Conservation (phyloP, 2,888 invertebrate species). For the Ganaspis brasiliensis region DNA sequence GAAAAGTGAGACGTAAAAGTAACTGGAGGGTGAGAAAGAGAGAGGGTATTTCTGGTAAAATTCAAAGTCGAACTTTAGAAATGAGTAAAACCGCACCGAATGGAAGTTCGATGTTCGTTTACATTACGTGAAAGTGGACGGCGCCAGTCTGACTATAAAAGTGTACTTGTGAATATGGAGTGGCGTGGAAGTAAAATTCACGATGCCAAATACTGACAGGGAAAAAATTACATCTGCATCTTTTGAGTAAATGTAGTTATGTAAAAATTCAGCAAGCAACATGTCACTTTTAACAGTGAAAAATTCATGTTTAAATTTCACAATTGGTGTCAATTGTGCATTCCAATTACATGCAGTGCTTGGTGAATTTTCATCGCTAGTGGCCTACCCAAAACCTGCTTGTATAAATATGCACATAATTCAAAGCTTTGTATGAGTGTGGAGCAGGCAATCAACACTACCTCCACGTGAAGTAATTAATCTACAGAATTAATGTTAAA, state of each 20-base stretch:
- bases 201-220: constrained; percentile 26
- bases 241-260: neutral
- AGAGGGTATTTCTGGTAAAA: neutral
- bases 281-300: neutral
- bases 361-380: constrained; percentile 25
- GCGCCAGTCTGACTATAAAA: constrained; percentile 35
- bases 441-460: constrained; percentile 38
- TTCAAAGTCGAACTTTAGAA: constrained; percentile 23
- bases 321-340: neutral
- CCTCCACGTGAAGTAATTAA: constrained; percentile 29
- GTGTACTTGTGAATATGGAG: constrained; percentile 39
- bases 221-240: constrained; percentile 28
- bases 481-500: constrained; percentile 40
- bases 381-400: constrained; percentile 11
- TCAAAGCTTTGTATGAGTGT: constrained; percentile 24
- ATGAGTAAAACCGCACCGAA: constrained; percentile 15
- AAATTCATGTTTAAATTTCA: neutral
- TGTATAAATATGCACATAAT: constrained; percentile 40
- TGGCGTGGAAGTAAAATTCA: constrained; percentile 32
- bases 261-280: neutral
- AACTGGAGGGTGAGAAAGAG: neutral
- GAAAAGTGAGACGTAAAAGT: neutral
- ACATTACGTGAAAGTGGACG: constrained; percentile 14
- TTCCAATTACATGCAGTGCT: neutral
- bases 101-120: constrained; percentile 39